Base-by-base conservation (phyloP, 1,140 invertebrate genomes). In the Pararge aegeria region DNA sequence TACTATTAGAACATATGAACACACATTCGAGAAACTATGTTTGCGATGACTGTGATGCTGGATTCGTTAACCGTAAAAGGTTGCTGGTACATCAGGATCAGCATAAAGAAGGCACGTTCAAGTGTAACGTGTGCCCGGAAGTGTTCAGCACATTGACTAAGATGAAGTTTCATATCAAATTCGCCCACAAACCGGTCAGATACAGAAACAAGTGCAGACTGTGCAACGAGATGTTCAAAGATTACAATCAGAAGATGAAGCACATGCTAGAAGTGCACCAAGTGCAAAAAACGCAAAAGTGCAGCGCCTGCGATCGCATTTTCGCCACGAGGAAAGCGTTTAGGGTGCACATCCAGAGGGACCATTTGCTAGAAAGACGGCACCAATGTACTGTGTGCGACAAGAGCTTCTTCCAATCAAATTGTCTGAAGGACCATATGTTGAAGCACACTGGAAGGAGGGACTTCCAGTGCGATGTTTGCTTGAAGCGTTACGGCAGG, bases 401-500 rank as follows among this genome's bases (percentile, higher is more conserved):
- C 2, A 81, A 75, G 64, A 66, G 72, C 19, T 90, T 89, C 61
- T 86, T 75, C 50, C 64, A 65, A 2, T 81, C 70, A 38, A 51
- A 53, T n/a, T 71, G 73, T 12, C 66, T 93, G 12, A 79, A 80
- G 3, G 73, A 83, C 13, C 92, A 93, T 55, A 89, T 90, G 71
- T 67, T 91, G 0, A 90, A 84, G 24, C 92, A 93, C 27, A 24
- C 13, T 34, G 27, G 48, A 0, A 16, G 3, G 37, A 9, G 55
- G 52, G n/a, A 94, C 4, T 68, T 61, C 18, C 57, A 68, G 34
- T 68, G 66, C 38, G 54, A 68, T 7, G 49, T 68, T 1, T 68
- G 66, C 16, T 46, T 53, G 18, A 68, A 65, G 44, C 38, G 44
- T 20, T 68, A 68, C 15, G 66, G 57, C 0, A 68, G 66, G 34